Conservation (phyloP, 2,888 invertebrate genomes). For the Eubasilissa splendida region DNA sequence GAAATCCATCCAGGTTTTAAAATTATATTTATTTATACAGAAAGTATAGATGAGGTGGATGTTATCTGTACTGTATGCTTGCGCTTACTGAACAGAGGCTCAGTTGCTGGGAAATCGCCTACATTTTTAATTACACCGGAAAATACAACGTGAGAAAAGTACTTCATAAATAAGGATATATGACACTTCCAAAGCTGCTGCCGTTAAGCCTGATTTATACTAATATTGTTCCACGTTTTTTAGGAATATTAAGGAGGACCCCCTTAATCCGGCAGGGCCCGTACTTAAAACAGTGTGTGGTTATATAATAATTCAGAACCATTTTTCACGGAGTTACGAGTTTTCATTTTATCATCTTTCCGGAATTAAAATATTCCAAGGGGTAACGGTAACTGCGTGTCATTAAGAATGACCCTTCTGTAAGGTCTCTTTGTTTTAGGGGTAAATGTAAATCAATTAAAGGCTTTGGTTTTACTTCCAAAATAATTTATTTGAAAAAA, state of each 20-base stretch:
- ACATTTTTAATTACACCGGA: conserved; percentile 55
- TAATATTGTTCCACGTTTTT: conserved; percentile 57
- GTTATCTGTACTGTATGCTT: too few relatives aligned
- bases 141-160: conserved; percentile 52
- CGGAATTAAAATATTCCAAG: conserved; percentile 37
- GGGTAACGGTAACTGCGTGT: not conserved
- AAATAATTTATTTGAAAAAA: too few relatives aligned
- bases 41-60: too few relatives aligned
- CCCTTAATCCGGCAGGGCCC: conserved; percentile 54
- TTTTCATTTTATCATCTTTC: conserved; percentile 56
- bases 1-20: too few relatives aligned
- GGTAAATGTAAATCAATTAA: too few relatives aligned
- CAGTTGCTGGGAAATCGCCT: conserved; percentile 41
- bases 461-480: too few relatives aligned
- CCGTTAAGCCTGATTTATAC: conserved; percentile 58
- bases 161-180: conserved; percentile 59
- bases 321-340: conserved; percentile 52
- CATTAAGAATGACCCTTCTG: not conserved
- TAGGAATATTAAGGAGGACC: conserved; percentile 57
- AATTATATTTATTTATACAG: too few relatives aligned
- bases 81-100: conserved; percentile 4
- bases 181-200: conserved; percentile 54
- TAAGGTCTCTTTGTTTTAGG: not conserved
- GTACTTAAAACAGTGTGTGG: conserved; percentile 49
- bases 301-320: conserved; percentile 47